phyloP scores from a whole-genome alignment of 2,113 vertebrate genomes.

The Pionites leucogaster region DNA sequence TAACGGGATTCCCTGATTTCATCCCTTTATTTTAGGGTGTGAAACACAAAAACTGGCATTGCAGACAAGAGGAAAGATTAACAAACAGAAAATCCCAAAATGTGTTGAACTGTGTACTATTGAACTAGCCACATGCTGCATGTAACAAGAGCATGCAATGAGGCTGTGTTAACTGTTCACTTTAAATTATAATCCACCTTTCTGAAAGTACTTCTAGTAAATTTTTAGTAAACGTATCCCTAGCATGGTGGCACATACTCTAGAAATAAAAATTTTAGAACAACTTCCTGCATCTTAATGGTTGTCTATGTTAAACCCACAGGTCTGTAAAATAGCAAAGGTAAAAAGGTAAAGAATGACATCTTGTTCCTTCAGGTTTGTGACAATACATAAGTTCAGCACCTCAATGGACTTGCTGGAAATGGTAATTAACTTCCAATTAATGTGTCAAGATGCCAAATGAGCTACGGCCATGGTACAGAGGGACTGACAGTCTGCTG shows the following conservation, averaged over 20 bases:
- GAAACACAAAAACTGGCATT: neutral
- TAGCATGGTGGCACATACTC: neutral
- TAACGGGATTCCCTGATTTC: neutral
- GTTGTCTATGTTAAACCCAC: neutral
- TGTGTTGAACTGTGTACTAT: neutral
- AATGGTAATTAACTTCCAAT: constrained; percentile 40
- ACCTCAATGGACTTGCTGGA: neutral
- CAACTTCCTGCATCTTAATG: neutral
- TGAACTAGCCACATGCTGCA: neutral
- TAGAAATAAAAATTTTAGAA: neutral
- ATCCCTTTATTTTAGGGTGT: neutral
- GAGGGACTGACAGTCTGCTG: constrained; percentile 9
- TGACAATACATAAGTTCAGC: neutral
- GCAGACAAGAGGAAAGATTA: neutral
- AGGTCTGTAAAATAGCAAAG: neutral
- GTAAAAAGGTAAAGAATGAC: neutral
- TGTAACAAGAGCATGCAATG: neutral
- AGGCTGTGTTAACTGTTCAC: neutral
- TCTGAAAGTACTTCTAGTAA: neutral
- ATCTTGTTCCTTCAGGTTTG: neutral
- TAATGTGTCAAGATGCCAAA: constrained; percentile 30
- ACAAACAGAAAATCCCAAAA: neutral
- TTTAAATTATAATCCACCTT: neutral
- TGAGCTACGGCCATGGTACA: neutral
- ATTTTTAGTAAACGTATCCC: neutral